Conservation (phyloP, 2,113 vertebrate species). For the Charina bottae region DNA sequence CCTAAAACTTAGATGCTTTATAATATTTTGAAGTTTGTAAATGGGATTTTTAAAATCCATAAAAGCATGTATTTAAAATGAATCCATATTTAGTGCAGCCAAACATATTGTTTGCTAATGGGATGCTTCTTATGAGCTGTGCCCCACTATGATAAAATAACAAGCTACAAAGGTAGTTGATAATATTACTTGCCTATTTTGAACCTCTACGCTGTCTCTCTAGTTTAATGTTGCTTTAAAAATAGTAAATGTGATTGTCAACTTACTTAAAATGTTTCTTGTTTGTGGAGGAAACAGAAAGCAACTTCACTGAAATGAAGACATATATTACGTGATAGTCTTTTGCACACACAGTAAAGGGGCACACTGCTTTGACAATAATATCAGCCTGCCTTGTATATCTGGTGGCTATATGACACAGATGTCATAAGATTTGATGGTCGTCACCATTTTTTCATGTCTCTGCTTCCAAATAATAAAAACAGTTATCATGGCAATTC, state of each 20-base stretch:
- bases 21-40: slow-evolving; percentile 63
- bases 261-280: slow-evolving; percentile 57
- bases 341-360: slow-evolving; percentile 56
- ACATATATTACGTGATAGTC: slow-evolving; percentile 42
- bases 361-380: slow-evolving; percentile 43
- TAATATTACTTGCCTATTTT: slow-evolving; percentile 58
- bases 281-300: slow-evolving; percentile 53
- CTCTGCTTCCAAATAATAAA: slow-evolving; percentile 53
- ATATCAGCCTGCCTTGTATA: slow-evolving; percentile 51
- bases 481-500: slow-evolving; percentile 65
- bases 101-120: slow-evolving; percentile 71
- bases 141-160: slow-evolving; percentile 70
- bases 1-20: slow-evolving; percentile 44
- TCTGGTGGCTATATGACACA: slow-evolving; percentile 54
- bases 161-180: slow-evolving; percentile 68
- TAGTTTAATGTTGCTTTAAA: slow-evolving; percentile 49
- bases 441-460: slow-evolving; percentile 61
- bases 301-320: slow-evolving; percentile 47
- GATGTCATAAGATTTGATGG: slow-evolving; percentile 55
- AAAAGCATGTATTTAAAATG: slow-evolving; percentile 75
- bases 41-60: slow-evolving; percentile 72
- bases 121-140: slow-evolving; percentile 50
- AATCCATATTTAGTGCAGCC: slow-evolving; percentile 72
- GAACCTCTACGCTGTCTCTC: slow-evolving; percentile 62
- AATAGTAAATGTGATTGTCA: slow-evolving; percentile 42